phyloP scores from a whole-genome alignment of 2,888 invertebrate species.

The Parascotia fuliginaria region DNA sequence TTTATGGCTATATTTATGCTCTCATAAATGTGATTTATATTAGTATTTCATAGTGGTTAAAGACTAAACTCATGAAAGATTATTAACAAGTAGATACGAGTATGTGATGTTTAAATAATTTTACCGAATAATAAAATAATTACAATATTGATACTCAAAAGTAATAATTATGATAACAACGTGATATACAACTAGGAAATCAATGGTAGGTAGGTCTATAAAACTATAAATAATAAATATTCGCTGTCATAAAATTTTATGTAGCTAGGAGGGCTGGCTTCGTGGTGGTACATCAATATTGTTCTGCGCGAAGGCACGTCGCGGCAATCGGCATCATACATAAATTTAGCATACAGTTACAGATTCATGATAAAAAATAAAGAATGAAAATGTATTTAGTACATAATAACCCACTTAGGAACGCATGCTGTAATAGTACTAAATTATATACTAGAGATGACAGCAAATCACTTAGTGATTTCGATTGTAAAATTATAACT shows the following conservation, averaged over 20 bases:
- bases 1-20: constrained; percentile 32
- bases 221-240: constrained; percentile 82
- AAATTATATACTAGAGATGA: too few relatives aligned
- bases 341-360: constrained; percentile 44
- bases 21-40: neutral
- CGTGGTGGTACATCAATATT: constrained; percentile 62
- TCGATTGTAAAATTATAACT: neutral
- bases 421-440: too few relatives aligned
- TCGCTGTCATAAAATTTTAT: constrained; percentile 79
- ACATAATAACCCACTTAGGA: constrained; percentile 28
- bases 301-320: constrained; percentile 55
- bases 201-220: constrained; percentile 64
- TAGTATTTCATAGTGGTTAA: neutral
- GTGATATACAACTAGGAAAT: constrained; percentile 49
- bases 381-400: constrained; percentile 34
- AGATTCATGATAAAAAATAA: constrained; percentile 25
- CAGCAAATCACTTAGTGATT: too few relatives aligned
- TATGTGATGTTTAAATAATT: neutral
- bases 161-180: constrained; percentile 43
- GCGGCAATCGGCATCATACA: constrained; percentile 46
- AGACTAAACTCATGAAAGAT: too few relatives aligned
- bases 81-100: too few relatives aligned
- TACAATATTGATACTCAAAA: constrained; percentile 19
- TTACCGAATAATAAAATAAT: neutral
- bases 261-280: constrained; percentile 62